phyloP scores from a whole-genome alignment of 2,113 vertebrate genomes.

The Nyctibius bracteatus region DNA sequence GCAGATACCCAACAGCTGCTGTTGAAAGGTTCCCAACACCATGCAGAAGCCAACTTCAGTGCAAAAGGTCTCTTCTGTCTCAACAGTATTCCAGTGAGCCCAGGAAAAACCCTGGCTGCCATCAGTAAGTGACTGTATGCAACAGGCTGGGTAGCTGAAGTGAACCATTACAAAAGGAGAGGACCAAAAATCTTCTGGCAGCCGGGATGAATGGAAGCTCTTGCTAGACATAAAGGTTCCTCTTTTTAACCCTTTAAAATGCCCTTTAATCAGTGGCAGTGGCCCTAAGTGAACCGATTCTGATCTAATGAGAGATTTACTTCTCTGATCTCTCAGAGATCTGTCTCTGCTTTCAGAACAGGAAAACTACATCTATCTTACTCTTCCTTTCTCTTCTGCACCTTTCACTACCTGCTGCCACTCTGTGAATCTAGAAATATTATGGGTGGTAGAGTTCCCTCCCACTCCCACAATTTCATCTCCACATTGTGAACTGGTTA shows the following conservation, averaged over 20 bases:
- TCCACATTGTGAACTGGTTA: background rate
- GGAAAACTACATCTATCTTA: background rate
- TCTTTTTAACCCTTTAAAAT: conserved; percentile 6
- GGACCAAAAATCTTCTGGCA: background rate
- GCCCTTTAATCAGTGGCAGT: background rate
- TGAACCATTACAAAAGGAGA: background rate
- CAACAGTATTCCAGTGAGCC: background rate
- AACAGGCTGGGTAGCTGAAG: background rate
- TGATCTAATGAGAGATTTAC: background rate
- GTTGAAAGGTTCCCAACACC: background rate
- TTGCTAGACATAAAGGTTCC: background rate
- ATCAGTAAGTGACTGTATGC: background rate
- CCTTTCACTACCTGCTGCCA: background rate
- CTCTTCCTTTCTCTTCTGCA: background rate
- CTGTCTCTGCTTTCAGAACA: background rate
- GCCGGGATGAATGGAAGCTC: background rate
- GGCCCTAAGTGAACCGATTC: background rate
- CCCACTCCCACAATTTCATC: background rate
- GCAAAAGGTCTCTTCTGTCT: background rate
- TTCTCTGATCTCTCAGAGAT: background rate
- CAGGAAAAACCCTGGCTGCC: background rate
- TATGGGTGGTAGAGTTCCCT: background rate
- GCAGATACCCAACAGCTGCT: background rate
- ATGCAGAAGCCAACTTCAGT: background rate
- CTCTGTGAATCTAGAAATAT: background rate